Conservation (phyloP, 2,888 invertebrate species). For the Ptilodon capucinus region DNA sequence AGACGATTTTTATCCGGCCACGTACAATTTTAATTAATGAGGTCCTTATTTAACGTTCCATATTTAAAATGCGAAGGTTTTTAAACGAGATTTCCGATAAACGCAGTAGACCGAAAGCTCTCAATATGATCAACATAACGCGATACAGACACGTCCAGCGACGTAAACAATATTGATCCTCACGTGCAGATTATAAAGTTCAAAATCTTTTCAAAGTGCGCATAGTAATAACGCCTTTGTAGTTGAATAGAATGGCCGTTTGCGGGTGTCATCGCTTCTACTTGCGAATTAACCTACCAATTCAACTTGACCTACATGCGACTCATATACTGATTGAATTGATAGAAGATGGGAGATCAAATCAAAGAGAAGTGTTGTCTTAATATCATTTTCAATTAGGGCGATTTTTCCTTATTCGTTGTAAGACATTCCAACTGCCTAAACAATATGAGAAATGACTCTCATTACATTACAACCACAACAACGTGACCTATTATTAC, state of each 20-base stretch:
- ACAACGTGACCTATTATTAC: background rate
- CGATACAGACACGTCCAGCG: background rate
- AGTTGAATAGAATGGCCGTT: constrained; percentile 54
- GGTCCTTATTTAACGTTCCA: too few species aligned
- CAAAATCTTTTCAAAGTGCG: constrained; percentile 4
- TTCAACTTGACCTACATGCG: constrained; percentile 2
- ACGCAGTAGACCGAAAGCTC: background rate
- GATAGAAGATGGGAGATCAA: background rate
- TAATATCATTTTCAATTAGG: background rate
- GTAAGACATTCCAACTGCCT: background rate
- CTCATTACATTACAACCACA: background rate
- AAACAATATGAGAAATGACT: too few species aligned
- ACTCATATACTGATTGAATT: background rate
- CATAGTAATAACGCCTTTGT: constrained; percentile 12
- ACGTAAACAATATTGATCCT: background rate
- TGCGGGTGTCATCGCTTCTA: constrained; percentile 44
- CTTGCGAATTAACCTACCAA: constrained; percentile 41
- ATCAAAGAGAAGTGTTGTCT: background rate
- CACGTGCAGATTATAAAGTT: constrained; percentile 2
- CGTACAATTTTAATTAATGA: too few species aligned
- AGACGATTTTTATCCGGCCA: too few species aligned
- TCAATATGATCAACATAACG: background rate
- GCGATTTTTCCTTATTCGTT: background rate
- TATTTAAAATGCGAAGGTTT: constrained; percentile 5
- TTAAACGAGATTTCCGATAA: background rate